phyloP scores from a whole-genome alignment of 2,888 invertebrate species.

The Polymixis lichenea region DNA sequence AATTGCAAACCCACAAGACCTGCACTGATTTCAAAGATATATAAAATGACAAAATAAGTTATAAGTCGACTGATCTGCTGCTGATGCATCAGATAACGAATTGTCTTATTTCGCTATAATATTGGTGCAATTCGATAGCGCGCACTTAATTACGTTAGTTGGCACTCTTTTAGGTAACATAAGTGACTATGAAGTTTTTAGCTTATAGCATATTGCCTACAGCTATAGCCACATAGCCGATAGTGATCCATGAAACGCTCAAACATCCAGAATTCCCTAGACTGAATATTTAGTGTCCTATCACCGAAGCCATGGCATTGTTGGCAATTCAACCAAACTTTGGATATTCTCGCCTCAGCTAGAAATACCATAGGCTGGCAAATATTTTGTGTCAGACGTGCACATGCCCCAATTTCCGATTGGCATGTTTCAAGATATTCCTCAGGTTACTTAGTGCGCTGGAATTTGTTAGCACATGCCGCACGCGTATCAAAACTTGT shows the following conservation, averaged over 20 bases:
- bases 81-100: too few relatives aligned
- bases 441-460: slow-evolving; percentile 26
- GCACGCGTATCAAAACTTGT: not conserved
- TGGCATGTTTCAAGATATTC: slow-evolving; percentile 25
- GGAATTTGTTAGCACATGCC: slow-evolving; percentile 12
- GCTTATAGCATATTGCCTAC: too few relatives aligned
- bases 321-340: slow-evolving; percentile 28
- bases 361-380: slow-evolving; percentile 34
- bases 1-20: too few relatives aligned
- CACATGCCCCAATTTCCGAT: slow-evolving; percentile 44
- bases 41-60: too few relatives aligned
- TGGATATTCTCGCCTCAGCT: slow-evolving; percentile 18
- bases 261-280: not conserved
- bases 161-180: too few relatives aligned
- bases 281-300: not conserved
- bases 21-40: too few relatives aligned
- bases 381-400: slow-evolving; percentile 38
- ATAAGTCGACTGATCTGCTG: too few relatives aligned
- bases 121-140: too few relatives aligned
- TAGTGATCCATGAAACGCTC: not conserved
- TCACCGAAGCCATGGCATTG: slow-evolving; percentile 21
- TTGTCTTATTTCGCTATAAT: too few relatives aligned
- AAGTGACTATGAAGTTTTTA: too few relatives aligned
- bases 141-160: too few relatives aligned
- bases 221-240: not conserved